phyloP scores from a whole-genome alignment of 2,113 vertebrate species.

The Meles meles region DNA sequence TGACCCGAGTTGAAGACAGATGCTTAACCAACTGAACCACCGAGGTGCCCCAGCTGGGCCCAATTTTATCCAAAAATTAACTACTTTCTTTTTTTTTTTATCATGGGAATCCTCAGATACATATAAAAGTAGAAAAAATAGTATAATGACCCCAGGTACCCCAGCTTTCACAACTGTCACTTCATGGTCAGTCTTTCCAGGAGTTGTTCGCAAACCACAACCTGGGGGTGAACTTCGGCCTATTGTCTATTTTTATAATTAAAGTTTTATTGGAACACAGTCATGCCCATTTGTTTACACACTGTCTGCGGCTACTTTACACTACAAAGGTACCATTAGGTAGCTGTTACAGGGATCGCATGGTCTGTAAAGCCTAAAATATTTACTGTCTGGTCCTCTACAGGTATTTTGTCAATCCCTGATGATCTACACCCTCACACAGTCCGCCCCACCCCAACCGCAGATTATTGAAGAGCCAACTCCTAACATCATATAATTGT shows the following conservation, averaged over 20 bases:
- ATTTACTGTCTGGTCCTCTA: neutral
- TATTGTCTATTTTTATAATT: neutral
- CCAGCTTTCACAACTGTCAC: neutral
- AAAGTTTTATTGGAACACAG: neutral
- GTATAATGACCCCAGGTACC: neutral
- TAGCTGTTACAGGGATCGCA: neutral
- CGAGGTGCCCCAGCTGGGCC: neutral
- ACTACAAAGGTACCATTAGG: neutral
- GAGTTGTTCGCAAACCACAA: neutral
- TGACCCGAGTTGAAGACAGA: neutral
- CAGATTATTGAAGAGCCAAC: neutral
- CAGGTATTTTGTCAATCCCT: neutral
- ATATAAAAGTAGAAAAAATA: slow-evolving; percentile 14
- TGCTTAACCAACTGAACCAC: neutral
- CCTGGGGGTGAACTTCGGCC: neutral
- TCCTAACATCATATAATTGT: neutral
- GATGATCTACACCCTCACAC: neutral
- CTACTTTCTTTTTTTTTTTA: neutral
- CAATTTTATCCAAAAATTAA: neutral
- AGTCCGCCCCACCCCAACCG: neutral
- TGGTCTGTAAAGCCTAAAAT: neutral
- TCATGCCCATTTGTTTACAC: neutral
- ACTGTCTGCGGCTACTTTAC: neutral
- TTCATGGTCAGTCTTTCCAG: neutral
- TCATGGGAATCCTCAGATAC: slow-evolving; percentile 5